Evolutionary conservation across 2,888 invertebrate species (phyloP).

Genomic region (Acrocera orbiculus): DNA sequence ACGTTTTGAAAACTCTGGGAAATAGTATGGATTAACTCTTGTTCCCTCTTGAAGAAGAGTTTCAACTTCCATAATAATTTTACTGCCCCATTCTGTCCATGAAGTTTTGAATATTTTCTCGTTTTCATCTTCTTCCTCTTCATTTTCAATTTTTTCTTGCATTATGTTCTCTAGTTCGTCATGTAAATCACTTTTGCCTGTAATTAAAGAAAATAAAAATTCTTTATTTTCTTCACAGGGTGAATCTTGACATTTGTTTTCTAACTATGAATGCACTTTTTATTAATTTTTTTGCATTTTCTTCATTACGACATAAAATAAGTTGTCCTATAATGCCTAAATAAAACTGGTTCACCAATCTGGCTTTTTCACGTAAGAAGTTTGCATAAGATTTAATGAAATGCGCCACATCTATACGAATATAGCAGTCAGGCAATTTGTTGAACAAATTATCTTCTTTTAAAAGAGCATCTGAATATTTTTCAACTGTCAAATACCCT

Average conservation of each 20-base stretch:
- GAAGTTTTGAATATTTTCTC: conserved; percentile 1
- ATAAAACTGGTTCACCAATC: conserved; percentile 1
- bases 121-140: background rate
- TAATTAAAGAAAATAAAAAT: too few species aligned
- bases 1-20: too few species aligned
- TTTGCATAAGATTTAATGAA: conserved; percentile 3
- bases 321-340: background rate
- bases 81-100: too few species aligned
- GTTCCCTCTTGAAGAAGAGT: too few species aligned
- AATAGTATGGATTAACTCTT: background rate
- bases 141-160: background rate
- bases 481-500: background rate
- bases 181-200: too few species aligned
- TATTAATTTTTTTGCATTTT: background rate
- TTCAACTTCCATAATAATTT: too few species aligned
- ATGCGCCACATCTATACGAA: conserved; percentile 3
- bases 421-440: conserved; percentile 1
- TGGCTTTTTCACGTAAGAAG: background rate
- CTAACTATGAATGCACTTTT: background rate
- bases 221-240: too few species aligned
- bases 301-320: background rate
- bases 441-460: too few species aligned
- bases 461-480: background rate
- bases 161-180: too few species aligned
- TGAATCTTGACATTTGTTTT: conserved; percentile 1